Conservation (phyloP, 2,113 vertebrate genomes). For the Mystacornis crossleyi region DNA sequence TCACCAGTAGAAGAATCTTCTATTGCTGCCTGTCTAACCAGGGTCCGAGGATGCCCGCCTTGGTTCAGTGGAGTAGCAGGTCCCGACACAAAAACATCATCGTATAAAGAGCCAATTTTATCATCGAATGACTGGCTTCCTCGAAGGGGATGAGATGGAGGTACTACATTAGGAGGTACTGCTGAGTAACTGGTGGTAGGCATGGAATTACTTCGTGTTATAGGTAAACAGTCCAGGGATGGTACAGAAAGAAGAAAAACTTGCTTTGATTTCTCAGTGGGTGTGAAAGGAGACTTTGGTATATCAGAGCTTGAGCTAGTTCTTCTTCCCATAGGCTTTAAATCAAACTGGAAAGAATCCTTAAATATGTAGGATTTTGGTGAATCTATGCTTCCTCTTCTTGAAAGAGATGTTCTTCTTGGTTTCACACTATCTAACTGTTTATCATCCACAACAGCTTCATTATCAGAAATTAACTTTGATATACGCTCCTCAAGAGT, state of each 20-base stretch:
- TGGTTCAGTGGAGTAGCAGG: constrained; percentile 84
- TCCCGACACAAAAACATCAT: constrained; percentile 92
- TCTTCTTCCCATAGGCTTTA: constrained; percentile 92
- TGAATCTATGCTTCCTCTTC: constrained; percentile 97
- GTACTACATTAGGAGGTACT: constrained; percentile 83
- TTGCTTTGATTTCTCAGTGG: constrained; percentile 95
- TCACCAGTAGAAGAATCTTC: constrained; percentile 89
- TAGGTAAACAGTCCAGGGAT: constrained; percentile 94
- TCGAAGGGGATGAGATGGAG: constrained; percentile 86
- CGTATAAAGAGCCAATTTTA: constrained; percentile 88
- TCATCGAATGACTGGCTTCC: constrained; percentile 97
- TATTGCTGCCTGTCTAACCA: constrained; percentile 92
- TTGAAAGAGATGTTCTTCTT: constrained; percentile 93
- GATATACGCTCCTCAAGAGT: constrained; percentile 94
- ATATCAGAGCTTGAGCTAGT: constrained; percentile 98
- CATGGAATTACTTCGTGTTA: constrained; percentile 98
- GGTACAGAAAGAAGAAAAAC: constrained; percentile 96
- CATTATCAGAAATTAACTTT: constrained; percentile 97
- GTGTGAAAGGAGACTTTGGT: constrained; percentile 97
- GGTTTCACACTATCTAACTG: constrained; percentile 98
- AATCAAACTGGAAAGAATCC: constrained; percentile 98
- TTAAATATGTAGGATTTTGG: constrained; percentile 99
- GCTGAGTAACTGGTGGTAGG: constrained; percentile 92
- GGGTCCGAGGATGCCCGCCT: constrained; percentile 85
- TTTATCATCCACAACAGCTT: constrained; percentile 96